Conservation (phyloP, 2,797 vertebrate species). For the Hypotaenidia okinawae region DNA sequence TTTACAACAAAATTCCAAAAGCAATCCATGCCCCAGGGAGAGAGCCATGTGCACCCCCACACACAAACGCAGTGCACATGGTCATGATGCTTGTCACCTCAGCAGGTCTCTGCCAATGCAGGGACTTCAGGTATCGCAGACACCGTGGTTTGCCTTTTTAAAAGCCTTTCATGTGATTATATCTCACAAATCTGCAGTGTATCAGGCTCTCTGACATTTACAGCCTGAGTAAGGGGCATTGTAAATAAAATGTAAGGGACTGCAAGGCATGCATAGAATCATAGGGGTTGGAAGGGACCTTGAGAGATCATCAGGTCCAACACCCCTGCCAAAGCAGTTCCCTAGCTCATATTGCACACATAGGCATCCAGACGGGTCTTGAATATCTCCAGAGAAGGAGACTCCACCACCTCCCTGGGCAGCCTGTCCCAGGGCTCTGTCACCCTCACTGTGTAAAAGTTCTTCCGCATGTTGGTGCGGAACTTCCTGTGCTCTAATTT, state of each 20-base stretch:
- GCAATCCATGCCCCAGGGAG: neutral
- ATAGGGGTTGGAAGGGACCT: no score
- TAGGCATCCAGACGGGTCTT: no score
- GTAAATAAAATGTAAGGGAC: neutral
- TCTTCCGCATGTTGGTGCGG: no score
- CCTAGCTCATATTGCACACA: no score
- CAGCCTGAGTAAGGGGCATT: neutral
- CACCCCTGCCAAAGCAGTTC: no score
- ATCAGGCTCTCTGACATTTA: neutral
- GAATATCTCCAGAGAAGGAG: no score
- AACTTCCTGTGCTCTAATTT: no score
- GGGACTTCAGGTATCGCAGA: neutral
- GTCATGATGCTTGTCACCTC: accelerated
- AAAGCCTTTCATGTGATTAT: neutral
- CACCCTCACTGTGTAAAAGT: no score
- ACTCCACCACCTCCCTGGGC: no score
- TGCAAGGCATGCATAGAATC: neutral
- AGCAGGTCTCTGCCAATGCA: neutral
- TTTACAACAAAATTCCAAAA: neutral
- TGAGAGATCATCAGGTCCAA: no score
- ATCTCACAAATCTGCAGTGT: neutral
- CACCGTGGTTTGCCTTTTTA: neutral
- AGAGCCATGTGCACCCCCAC: neutral
- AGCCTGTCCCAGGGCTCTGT: no score
- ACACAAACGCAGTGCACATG: accelerated